phyloP scores from a whole-genome alignment of 2,113 vertebrate species.

The Otus sunia region DNA sequence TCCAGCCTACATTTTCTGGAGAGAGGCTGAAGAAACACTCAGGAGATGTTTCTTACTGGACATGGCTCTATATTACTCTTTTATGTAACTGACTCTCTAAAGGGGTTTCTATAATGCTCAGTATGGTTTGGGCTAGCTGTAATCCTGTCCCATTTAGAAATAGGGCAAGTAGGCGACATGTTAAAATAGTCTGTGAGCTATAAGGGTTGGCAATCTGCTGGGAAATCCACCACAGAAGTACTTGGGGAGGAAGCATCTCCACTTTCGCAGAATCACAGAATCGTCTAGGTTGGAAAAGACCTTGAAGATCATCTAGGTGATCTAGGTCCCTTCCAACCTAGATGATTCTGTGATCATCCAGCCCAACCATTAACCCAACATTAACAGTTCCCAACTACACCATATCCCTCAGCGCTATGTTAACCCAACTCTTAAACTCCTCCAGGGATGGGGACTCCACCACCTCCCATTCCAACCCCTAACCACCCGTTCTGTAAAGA shows the following conservation, averaged over 20 bases:
- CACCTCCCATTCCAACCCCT: too few relatives aligned
- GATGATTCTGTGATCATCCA: too few relatives aligned
- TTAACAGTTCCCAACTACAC: too few relatives aligned
- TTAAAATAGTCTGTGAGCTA: not conserved
- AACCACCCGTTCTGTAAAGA: too few relatives aligned
- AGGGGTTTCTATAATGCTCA: not conserved
- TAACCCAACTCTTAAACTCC: too few relatives aligned
- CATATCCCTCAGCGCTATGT: too few relatives aligned
- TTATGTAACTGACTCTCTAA: not conserved
- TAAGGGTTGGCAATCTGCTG: not conserved
- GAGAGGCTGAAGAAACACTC: not conserved
- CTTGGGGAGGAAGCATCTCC: not conserved
- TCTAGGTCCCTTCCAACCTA: too few relatives aligned
- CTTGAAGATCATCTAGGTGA: too few relatives aligned
- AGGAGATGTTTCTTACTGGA: not conserved
- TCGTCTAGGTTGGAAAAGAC: too few relatives aligned
- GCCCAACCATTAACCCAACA: too few relatives aligned
- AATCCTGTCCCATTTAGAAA: not conserved
- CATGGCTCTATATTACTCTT: not conserved
- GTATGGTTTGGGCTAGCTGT: not conserved
- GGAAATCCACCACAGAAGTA: not conserved
- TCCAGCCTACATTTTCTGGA: accelerated
- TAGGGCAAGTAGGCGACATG: not conserved
- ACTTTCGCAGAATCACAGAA: not conserved
- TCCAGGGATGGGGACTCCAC: too few relatives aligned